Evolutionary conservation across 2,888 invertebrate genomes (phyloP).

Genomic region (Drosophila subquinaria): DNA sequence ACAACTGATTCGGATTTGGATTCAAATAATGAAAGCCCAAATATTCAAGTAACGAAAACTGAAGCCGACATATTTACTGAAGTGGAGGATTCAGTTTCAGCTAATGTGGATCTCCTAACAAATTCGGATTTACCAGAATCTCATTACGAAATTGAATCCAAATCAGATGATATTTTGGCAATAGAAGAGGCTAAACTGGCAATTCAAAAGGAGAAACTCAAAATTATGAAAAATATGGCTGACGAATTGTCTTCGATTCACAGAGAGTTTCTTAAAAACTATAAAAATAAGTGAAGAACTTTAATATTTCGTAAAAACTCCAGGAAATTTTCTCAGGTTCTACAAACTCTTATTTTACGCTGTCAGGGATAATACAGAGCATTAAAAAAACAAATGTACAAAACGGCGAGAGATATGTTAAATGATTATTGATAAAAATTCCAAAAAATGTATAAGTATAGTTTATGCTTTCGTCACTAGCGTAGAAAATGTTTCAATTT

Average conservation of each 20-base stretch:
- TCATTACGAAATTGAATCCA: neutral
- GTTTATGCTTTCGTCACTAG: no score
- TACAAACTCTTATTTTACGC: neutral
- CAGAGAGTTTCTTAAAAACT: conserved; percentile 34
- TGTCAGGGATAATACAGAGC: neutral
- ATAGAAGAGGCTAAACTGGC: conserved; percentile 33
- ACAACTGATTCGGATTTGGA: neutral
- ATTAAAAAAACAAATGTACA: neutral
- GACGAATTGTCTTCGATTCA: conserved; percentile 39
- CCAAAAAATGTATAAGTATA: no score
- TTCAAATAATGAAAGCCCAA: neutral
- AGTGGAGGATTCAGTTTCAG: neutral
- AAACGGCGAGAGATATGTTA: neutral
- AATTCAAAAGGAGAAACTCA: conserved; percentile 35
- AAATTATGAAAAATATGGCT: conserved; percentile 36
- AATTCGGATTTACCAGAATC: neutral
- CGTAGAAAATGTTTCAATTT: no score
- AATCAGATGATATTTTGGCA: neutral
- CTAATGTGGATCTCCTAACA: neutral
- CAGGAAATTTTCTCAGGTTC: neutral
- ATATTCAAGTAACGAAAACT: neutral
- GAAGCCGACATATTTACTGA: neutral
- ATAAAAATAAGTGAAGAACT: conserved; percentile 4
- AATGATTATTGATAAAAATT: no score
- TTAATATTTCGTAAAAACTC: neutral